Evolutionary conservation across 2,888 invertebrate species (phyloP).

Genomic region (Tachina lurida): DNA sequence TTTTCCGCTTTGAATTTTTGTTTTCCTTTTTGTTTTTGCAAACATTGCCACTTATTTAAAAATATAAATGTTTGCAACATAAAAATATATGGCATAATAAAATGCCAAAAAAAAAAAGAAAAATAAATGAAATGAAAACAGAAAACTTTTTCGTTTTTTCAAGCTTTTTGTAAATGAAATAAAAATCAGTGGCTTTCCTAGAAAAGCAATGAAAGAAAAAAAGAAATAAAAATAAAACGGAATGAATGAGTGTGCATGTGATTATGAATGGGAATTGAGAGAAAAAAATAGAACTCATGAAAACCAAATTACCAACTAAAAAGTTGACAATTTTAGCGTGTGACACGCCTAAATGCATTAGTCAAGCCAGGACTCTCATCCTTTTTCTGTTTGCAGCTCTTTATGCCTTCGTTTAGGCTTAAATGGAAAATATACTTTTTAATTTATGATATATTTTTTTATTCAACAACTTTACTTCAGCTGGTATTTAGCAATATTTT

Average conservation of each 20-base stretch:
- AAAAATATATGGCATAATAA: slow-evolving; percentile 62
- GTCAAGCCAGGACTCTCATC: slow-evolving; percentile 48
- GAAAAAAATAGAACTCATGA: slow-evolving; percentile 27
- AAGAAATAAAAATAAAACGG: not conserved
- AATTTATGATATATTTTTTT: slow-evolving; percentile 28
- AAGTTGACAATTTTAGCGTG: slow-evolving; percentile 68
- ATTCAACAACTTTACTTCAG: not conserved
- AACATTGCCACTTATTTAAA: slow-evolving; percentile 63
- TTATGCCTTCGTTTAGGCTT: slow-evolving; percentile 26
- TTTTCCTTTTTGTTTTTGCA: slow-evolving; percentile 1
- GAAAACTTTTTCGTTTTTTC: slow-evolving; percentile 35
- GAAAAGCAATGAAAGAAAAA: slow-evolving; percentile 6
- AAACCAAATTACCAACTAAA: slow-evolving; percentile 59
- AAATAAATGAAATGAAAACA: slow-evolving; percentile 4
- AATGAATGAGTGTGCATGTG: not conserved
- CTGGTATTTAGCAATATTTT: not conserved
- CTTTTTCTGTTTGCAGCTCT: not conserved
- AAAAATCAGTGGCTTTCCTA: slow-evolving; percentile 52
- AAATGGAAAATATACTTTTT: slow-evolving; percentile 45
- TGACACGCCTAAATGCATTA: slow-evolving; percentile 66
- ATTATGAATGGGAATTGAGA: not conserved
- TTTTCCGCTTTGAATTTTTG: not conserved
- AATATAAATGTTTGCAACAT: slow-evolving; percentile 60
- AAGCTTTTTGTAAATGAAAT: slow-evolving; percentile 12
- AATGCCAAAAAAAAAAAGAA: slow-evolving; percentile 35